Conservation (phyloP, 1,140 invertebrate species). For the Drosophila pandora region DNA sequence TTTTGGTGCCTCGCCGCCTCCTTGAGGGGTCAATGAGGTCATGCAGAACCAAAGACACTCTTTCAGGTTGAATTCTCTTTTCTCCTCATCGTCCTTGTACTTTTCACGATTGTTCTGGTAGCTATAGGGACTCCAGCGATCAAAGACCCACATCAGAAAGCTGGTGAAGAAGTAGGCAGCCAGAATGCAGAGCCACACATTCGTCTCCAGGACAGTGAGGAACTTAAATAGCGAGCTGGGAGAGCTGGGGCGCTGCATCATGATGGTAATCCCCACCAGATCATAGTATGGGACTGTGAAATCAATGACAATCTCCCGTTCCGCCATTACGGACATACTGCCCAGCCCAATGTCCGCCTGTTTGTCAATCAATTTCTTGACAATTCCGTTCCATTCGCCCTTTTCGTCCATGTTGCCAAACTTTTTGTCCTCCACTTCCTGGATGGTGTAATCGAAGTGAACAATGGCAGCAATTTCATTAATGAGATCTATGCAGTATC, state of each 20-base stretch:
- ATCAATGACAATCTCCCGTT: constrained; percentile 96
- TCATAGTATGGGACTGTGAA: constrained; percentile 98
- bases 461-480: constrained; percentile 92
- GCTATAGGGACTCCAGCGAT: constrained; percentile 97
- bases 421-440: constrained; percentile 89
- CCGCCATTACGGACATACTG: constrained; percentile 96
- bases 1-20: constrained; percentile 95
- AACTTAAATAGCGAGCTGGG: constrained; percentile 98
- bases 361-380: constrained; percentile 95
- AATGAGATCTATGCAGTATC: constrained; percentile 97
- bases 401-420: constrained; percentile 94
- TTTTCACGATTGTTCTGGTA: constrained; percentile 97
- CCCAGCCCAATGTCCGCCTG: constrained; percentile 95
- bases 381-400: constrained; percentile 96
- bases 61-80: constrained; percentile 97
- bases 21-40: constrained; percentile 97
- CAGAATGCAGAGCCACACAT: constrained; percentile 98
- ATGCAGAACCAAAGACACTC: constrained; percentile 99
- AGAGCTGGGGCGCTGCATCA: constrained; percentile 86
- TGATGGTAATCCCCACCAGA: constrained; percentile 95
- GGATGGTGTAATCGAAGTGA: constrained; percentile 95
- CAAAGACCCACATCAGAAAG: constrained; percentile 97
- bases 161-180: constrained; percentile 98
- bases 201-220: constrained; percentile 96
- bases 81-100: constrained; percentile 97